Base-by-base conservation (phyloP, 2,888 invertebrate genomes). In the Eretmocerus hayati region DNA sequence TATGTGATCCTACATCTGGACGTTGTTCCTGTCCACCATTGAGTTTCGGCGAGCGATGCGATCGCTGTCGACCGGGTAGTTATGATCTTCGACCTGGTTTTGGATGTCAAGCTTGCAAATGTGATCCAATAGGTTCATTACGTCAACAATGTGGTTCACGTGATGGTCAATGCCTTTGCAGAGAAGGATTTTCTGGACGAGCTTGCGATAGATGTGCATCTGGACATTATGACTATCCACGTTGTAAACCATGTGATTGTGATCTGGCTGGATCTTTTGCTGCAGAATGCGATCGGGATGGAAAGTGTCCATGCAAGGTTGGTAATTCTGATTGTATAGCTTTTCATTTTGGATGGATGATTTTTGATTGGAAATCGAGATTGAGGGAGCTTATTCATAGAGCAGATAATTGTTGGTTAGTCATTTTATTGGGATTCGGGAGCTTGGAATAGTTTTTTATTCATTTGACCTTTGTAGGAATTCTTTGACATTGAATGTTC, bases 281-380 rank as follows among this genome's bases (percentile, higher is more conserved):
- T 5, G 91, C 91, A 62, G 81, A 85, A 11, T 90, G 90, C 63
- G 81, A 85, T 59, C 76, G 81, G 1, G 73, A 73, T 42, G 94
- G 94, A 1, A 81, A 84, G 58, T 95, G 94, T 68, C 83, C 84
- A n/a, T 95, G 94, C 75, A 94, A 92, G 79, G 88, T 87, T 65
- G 20, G 43, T 41, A 35, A 20, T 40, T 16, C 19, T 30, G n/a
- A 6, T 6, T 21, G 20, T 38, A 21, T 38, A 21, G 8, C 5
- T 3, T 38, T 20, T 38, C 21, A 4, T 38, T 2, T 5, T 13
- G 16, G 19, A 20, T n/a, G 15, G n/a, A n/a, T n/a, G n/a, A n/a
- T n/a, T n/a, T n/a, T n/a, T n/a, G n/a, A n/a, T n/a, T n/a, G n/a
- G n/a, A n/a, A n/a, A n/a, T n/a, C n/a, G n/a, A n/a, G n/a, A n/a